Percentiles rank a stretch among this genome's conserved stretches.
Conservation (phyloP, 1,140 invertebrate genomes). For the Diabrotica virgifera region DNA sequence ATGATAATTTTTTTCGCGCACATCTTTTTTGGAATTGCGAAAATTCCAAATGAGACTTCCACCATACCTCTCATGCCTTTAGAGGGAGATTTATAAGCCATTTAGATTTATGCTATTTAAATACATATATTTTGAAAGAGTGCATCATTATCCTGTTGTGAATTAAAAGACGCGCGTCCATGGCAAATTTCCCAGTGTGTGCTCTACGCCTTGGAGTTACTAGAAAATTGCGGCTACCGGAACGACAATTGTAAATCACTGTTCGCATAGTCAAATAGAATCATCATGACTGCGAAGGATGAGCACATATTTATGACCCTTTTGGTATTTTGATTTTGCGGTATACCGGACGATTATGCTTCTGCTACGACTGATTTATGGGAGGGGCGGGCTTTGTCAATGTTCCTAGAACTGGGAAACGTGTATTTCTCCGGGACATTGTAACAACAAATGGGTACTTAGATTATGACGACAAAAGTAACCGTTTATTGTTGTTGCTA, state of each 20-base stretch:
- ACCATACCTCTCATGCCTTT: too few relatives aligned
- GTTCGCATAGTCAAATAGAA: constrained; percentile 15
- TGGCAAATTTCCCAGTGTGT: neutral
- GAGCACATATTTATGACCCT: constrained; percentile 15
- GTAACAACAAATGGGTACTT: too few relatives aligned
- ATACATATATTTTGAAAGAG: too few relatives aligned
- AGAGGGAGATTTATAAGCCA: too few relatives aligned
- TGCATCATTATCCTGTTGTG: too few relatives aligned
- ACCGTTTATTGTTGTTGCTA: too few relatives aligned
- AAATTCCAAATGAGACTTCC: too few relatives aligned
- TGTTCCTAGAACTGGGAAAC: constrained; percentile 1
- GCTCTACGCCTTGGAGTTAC: constrained; percentile 11
- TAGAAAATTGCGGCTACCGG: constrained; percentile 19
- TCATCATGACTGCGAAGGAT: constrained; percentile 17
- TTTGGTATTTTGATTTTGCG: constrained; percentile 17
- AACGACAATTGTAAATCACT: constrained; percentile 17
- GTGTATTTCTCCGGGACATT: neutral
- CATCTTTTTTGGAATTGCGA: too few relatives aligned
- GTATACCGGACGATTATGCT: constrained; percentile 14
- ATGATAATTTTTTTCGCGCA: too few relatives aligned
- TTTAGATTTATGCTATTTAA: too few relatives aligned
- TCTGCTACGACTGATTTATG: constrained; percentile 7
- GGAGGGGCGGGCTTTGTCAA: constrained; percentile 5
- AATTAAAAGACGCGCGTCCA: too few relatives aligned
- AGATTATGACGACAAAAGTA: too few relatives aligned